Base-by-base conservation (phyloP, 2,888 invertebrate species). In the Drosophila prostipennis region DNA sequence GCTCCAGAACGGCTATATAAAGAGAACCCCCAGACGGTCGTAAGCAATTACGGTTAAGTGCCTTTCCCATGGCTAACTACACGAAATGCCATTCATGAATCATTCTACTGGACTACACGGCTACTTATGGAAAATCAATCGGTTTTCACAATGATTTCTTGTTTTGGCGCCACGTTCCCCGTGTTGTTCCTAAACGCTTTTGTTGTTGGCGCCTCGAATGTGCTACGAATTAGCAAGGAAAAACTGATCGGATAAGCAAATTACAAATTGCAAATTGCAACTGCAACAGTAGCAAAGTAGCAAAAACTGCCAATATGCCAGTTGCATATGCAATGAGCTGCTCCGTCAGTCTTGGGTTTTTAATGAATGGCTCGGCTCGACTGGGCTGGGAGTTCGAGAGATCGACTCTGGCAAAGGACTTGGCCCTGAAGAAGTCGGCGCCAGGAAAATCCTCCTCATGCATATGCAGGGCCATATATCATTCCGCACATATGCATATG, bases 201-300 rank as follows among this genome's bases (percentile, higher is more conserved):
- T 75, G 68, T 63, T 72, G 82, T 82, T 77, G 75, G 87, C 89
- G 89, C 89, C 89, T 79, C 54, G 79, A 88, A 87, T 83, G 87
- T 84, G 89, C 81, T 56, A 80, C 84, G 78, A 84, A 89, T 90
- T 89, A 87, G 80, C 84, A 81, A 90, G 19, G 19, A 86, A 84
- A 90, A 86, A 84, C 77, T 86, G 90, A 90, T 90, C 89, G 89
- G 82, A 89, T 90, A 90, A 89, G 86, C 79, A 77, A 78, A 79
- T 78, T 86, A 73, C 82, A 79, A 46, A 32, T 32, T 46, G 14
- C 46, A 46, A 29, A 68, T 32, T 63, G 53, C 53, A 57, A 54
- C 46, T 51, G 26, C 19, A 53, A 11, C 37, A 58, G 34, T 32
- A 68, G 51, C 59, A 67, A 29, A 29, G 26, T 60, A 58, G 40